phyloP scores from a whole-genome alignment of 64 coral and sea anemone genomes.

The Acropora yongei region DNA sequence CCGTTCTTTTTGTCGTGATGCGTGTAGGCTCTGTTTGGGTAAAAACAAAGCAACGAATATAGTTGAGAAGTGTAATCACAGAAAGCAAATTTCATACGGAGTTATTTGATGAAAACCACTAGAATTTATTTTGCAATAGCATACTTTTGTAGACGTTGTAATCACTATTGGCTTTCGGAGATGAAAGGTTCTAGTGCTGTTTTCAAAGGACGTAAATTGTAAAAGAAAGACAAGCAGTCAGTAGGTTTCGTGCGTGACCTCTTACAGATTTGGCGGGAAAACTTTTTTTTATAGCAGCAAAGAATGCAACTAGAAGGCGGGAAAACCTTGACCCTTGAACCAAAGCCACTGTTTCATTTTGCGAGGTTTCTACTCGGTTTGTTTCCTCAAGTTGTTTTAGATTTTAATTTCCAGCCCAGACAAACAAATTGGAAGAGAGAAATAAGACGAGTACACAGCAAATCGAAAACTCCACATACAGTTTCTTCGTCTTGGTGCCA shows the following conservation, averaged over 20 bases:
- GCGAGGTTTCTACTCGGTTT: not conserved
- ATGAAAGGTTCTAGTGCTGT: too few species aligned
- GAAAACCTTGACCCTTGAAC: not conserved
- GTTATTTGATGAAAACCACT: too few species aligned
- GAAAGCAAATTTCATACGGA: too few species aligned
- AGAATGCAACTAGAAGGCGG: not conserved
- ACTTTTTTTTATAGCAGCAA: not conserved
- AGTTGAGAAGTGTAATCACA: too few species aligned
- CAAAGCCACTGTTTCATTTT: too few species aligned
- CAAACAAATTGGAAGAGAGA: not conserved
- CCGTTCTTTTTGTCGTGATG: slow-evolving; percentile 97
- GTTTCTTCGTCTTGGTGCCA: slow-evolving; percentile 58
- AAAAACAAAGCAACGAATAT: not conserved
- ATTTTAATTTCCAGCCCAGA: not conserved
- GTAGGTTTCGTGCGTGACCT: not conserved
- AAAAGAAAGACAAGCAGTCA: too few species aligned
- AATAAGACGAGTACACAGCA: not conserved
- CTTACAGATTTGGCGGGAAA: not conserved
- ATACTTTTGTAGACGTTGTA: too few species aligned
- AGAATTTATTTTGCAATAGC: too few species aligned
- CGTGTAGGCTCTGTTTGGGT: slow-evolving; percentile 74
- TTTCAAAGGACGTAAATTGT: too few species aligned
- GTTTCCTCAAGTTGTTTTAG: not conserved
- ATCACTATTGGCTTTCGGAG: too few species aligned
- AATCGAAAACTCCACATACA: slow-evolving; percentile 63